These are phyloP conservation scores for Xestia rhomboidea DNA, from an alignment of 2,888 invertebrate genomes.

Conservation along the genomic window DNA sequence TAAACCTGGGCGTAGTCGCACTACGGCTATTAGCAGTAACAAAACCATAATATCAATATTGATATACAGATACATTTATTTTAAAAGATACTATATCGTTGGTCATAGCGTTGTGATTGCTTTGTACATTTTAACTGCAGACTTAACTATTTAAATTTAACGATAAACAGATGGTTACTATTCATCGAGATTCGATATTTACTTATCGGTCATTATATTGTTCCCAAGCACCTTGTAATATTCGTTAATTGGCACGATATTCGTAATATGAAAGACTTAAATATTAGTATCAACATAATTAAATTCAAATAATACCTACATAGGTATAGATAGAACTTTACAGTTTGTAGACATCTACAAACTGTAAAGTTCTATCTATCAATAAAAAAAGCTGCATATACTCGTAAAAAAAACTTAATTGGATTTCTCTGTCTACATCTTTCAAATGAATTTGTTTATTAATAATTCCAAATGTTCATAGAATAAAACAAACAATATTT, in stretches of 20 bases:
- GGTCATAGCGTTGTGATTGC: conserved; percentile 33
- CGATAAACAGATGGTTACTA: conserved; percentile 11
- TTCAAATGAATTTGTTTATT: conserved; percentile 3
- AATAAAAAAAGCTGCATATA: conserved; percentile 4
- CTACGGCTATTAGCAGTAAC: neutral
- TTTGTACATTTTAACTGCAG: conserved; percentile 54
- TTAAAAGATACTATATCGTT: conserved; percentile 27
- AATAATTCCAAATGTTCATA: conserved; percentile 42
- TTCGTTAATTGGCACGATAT: conserved; percentile 64
- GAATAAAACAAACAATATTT: conserved; percentile 30
- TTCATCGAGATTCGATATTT: conserved; percentile 60
- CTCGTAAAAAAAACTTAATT: conserved; percentile 13
- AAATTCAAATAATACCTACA: conserved; percentile 26
- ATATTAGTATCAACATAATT: conserved; percentile 28
- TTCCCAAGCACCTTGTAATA: conserved; percentile 75
- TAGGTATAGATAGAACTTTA: too few species aligned
- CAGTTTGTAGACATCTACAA: too few species aligned
- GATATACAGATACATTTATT: conserved; percentile 13
- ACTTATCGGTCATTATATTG: conserved; percentile 55
- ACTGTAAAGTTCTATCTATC: conserved; percentile 22
- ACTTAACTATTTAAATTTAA: conserved; percentile 18
- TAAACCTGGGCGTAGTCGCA: neutral
- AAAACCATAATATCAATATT: neutral
- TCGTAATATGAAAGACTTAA: conserved; percentile 38
- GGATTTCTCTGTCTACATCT: conserved; percentile 3